Conservation (phyloP, 1,140 invertebrate species). For the Drosophila bipectinata region DNA sequence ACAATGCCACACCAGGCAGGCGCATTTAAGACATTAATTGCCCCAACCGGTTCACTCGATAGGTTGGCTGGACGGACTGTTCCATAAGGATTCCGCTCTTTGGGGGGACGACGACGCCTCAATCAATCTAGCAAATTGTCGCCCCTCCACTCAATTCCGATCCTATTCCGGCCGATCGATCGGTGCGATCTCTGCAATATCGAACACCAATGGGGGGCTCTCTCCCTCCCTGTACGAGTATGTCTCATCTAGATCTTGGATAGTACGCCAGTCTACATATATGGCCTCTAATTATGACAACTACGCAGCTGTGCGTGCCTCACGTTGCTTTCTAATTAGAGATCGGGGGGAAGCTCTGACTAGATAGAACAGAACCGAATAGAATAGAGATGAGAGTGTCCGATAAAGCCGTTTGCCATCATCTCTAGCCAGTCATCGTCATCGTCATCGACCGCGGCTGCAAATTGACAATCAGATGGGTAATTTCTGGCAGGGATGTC, state of each 20-base stretch:
- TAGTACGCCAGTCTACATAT: constrained; percentile 10
- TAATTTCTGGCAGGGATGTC: constrained; percentile 2
- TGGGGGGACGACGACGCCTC: constrained; percentile 54
- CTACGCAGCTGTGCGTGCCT: constrained; percentile 79
- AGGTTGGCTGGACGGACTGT: too few relatives aligned
- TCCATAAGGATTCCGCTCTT: too few relatives aligned
- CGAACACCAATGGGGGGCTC: constrained; percentile 25
- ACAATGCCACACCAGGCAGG: constrained; percentile 79
- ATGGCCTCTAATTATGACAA: constrained; percentile 77
- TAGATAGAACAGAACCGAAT: too few relatives aligned
- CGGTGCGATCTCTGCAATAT: constrained; percentile 28
- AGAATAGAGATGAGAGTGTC: constrained; percentile 69
- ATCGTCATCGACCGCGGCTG: constrained; percentile 27
- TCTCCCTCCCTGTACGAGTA: too few relatives aligned
- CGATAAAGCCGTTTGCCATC: constrained; percentile 59
- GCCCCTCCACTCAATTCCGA: constrained; percentile 48
- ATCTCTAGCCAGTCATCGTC: constrained; percentile 30
- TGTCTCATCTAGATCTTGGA: constrained; percentile 32
- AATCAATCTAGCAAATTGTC: constrained; percentile 83
- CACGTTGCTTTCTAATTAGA: constrained; percentile 81
- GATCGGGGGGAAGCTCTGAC: constrained; percentile 9
- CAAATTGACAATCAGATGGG: constrained; percentile 76
- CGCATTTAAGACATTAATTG: constrained; percentile 81
- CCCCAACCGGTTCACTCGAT: constrained; percentile 46
- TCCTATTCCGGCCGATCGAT: not conserved